Percentiles rank a stretch among this genome's conserved stretches.
phyloP scores from a whole-genome alignment of 2,888 invertebrate genomes.

The Siphlonurus alternatus region DNA sequence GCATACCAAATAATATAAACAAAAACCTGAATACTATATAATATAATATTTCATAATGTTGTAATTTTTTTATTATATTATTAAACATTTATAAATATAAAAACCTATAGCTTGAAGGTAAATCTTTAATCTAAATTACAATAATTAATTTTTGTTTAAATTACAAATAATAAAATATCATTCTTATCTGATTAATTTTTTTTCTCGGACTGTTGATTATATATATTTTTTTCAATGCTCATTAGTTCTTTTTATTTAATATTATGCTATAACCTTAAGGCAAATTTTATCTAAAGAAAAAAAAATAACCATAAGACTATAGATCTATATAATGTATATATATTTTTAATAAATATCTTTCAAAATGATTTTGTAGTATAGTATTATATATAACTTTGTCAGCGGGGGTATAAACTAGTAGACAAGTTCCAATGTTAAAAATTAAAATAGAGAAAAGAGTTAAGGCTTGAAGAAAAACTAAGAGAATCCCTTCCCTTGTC shows the following conservation, averaged over 20 bases:
- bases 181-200: background rate
- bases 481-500: background rate
- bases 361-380: background rate
- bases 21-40: too few relatives aligned
- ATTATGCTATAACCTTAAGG: background rate
- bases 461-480: background rate
- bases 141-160: too few relatives aligned
- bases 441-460: background rate
- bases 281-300: too few relatives aligned
- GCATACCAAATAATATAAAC: too few relatives aligned
- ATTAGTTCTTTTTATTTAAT: background rate
- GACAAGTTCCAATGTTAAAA: background rate
- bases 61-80: too few relatives aligned
- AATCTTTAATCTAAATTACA: too few relatives aligned
- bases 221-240: background rate
- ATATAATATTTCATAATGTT: too few relatives aligned
- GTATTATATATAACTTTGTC: background rate
- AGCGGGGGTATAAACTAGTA: background rate
- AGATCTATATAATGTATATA: background rate
- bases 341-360: background rate
- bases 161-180: background rate
- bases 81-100: too few relatives aligned
- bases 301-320: too few relatives aligned
- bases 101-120: too few relatives aligned
- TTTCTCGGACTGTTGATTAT: background rate